Conservation (phyloP, 2,113 vertebrate species). For the Castor canadensis region DNA sequence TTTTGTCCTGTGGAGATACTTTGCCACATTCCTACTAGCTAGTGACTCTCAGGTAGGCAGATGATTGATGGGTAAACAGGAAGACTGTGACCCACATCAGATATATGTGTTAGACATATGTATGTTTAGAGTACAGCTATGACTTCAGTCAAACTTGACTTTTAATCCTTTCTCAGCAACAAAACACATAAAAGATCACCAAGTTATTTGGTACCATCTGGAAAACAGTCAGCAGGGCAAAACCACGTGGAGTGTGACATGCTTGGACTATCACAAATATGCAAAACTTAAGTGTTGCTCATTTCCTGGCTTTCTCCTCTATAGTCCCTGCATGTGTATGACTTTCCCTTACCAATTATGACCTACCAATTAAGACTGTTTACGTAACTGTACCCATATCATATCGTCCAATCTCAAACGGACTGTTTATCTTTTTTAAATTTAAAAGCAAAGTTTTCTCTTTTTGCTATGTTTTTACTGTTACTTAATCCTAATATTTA, state of each 20-base stretch:
- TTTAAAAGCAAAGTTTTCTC: background rate
- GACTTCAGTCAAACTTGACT: background rate
- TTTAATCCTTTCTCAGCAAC: background rate
- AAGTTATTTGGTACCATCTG: background rate
- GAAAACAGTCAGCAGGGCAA: background rate
- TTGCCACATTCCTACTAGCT: background rate
- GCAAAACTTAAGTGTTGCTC: background rate
- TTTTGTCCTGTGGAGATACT: background rate
- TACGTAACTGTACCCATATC: background rate
- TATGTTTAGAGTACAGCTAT: background rate
- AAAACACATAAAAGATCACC: background rate
- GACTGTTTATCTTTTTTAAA: background rate
- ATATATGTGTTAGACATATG: background rate
- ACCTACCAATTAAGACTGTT: background rate
- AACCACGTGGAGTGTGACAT: no score
- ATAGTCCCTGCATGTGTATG: rapidly evolving
- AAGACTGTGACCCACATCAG: background rate
- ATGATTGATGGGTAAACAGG: background rate
- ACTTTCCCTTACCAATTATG: background rate
- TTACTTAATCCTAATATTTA: background rate
- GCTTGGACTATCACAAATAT: background rate
- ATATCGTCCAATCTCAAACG: background rate
- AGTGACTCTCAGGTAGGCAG: background rate
- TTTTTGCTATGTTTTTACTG: background rate
- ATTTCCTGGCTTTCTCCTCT: background rate